Evolutionary conservation across 2,888 invertebrate genomes (phyloP), one percentile per base, ranked within the genome.

Genomic region (Polydrusus cervinus): DNA sequence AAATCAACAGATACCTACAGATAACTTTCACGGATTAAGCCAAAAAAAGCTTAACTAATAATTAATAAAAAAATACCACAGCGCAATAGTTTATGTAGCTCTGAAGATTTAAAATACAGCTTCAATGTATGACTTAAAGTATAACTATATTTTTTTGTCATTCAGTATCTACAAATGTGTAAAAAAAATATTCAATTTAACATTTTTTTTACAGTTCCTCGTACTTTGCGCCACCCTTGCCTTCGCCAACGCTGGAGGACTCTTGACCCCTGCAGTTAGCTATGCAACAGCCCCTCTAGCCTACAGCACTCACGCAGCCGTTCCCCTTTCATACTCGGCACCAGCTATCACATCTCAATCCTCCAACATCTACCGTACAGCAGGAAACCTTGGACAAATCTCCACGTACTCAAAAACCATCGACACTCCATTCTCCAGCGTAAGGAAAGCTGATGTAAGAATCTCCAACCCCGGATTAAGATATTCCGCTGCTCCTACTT

Each of bases 381-480:
- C 89, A 75, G 93, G 92, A 79, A 93, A 93, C 84, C 87, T 93
- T 78, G 93, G 92, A 77, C 91, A 91, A 89, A 89, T 92, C 73
- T 92, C 93, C 14, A 92, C 92, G 61, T 92, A 91, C 86, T 89
- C 91, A 16, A 93, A 93, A 85, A 90, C 92, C 76, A 90, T 93
- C 80, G 92, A 92, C 85, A 93, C 93, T 2, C 93, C 93, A 9
- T 93, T 90, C 89, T 93, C 92, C 64, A 92, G 92, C 83, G 92
- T 92, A 55, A 91, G 92, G 82, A 93, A 93, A 83, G 88, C 92
- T 25, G 92, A 93, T 82, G 90, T 93, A 38, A 90, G 93, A n/a
- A 91, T 93, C 20, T 91, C 91, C 87, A 93, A 92, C 86, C 92
- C 91, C 13, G 91, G 91, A 16, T 77, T 89, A 11, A 83, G 82